Evolutionary conservation across 53 echinoderm and acorn worm species (phyloP), one percentile per base, ranked within the genome.

Genomic region (Crossaster papposus): DNA sequence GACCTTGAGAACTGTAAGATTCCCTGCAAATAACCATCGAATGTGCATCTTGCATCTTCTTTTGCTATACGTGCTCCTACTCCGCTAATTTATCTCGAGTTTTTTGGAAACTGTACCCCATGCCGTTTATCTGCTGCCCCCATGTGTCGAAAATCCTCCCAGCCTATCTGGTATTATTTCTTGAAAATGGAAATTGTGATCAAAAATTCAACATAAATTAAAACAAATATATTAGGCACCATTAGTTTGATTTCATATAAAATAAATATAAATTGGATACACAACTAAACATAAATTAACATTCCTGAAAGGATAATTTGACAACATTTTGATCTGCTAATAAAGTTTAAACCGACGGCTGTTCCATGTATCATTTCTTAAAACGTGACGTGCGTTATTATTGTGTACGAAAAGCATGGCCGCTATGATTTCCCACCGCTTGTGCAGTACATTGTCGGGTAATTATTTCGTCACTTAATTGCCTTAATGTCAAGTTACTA

Each of bases 371-470:
- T 28, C 29, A 30, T 81, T 81, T 58, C 33, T 10, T 30, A n/a
- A n/a, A n/a, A 29, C 28, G 83, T 38, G 14, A 33, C 50, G 50
- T 44, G 34, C 63, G 65, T 34, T 20, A 11, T 51, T 33, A 26
- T 4, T 15, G 64, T 22, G n/a, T 44, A 44, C n/a, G 34, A 13
- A 32, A 80, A 91, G 87, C 91, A 91, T 91, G 91, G 91, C 91
- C 28, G 80, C 88, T 72, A 79, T 91, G 78, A 86, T 91, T 7
- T 80, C 91, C 24, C 28, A 78, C 2, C 65, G 91, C 44, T 73
- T 91, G 91, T 79, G 88, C 88, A 91, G 81, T 76, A 28, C 83
- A 30, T 79, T 79, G 31, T 36, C 79, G 70, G 89, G 89, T 89
- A 89, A 88, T 44, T 51, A 72, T 31, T 28, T 55, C 80, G 10